Evolutionary conservation across 2,888 invertebrate species (phyloP).

Genomic region (Chelonus formosanus): DNA sequence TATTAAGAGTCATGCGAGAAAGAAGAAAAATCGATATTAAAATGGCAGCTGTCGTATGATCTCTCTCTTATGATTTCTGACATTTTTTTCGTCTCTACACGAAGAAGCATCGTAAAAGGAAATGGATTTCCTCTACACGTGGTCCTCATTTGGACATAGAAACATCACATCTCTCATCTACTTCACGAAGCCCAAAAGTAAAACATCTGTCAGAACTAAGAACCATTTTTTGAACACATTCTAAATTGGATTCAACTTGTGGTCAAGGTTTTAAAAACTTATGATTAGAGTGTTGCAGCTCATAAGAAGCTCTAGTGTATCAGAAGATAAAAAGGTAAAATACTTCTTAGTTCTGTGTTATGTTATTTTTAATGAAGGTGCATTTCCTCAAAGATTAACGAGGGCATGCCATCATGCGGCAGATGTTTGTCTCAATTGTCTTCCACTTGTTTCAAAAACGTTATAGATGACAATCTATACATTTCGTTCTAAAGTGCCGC

Average conservation of each 20-base stretch:
- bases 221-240: slow-evolving; percentile 25
- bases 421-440: slow-evolving; percentile 34
- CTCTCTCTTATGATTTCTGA: slow-evolving; percentile 43
- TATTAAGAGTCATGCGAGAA: not conserved
- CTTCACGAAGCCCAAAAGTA: slow-evolving; percentile 18
- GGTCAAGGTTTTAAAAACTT: not conserved
- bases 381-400: slow-evolving; percentile 34
- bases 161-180: no score
- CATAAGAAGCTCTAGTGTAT: not conserved
- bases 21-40: slow-evolving; percentile 1
- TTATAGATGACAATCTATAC: slow-evolving; percentile 31
- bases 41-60: slow-evolving; percentile 40
- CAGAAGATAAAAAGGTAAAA: not conserved
- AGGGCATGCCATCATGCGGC: slow-evolving; percentile 23
- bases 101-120: slow-evolving; percentile 52
- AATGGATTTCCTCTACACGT: slow-evolving; percentile 64
- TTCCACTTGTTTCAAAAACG: slow-evolving; percentile 20
- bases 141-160: slow-evolving; percentile 53
- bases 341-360: not conserved
- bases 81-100: slow-evolving; percentile 40
- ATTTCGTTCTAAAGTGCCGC: slow-evolving; percentile 23
- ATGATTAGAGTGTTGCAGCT: no score
- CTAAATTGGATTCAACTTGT: not conserved
- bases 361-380: slow-evolving; percentile 32
- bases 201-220: slow-evolving; percentile 46